A percentile compares a stretch with the other conserved stretches of the same genome.
These are phyloP conservation scores for Grammomys surdaster DNA, from an alignment of 2,113 vertebrate species.

Conservation along the genomic window DNA sequence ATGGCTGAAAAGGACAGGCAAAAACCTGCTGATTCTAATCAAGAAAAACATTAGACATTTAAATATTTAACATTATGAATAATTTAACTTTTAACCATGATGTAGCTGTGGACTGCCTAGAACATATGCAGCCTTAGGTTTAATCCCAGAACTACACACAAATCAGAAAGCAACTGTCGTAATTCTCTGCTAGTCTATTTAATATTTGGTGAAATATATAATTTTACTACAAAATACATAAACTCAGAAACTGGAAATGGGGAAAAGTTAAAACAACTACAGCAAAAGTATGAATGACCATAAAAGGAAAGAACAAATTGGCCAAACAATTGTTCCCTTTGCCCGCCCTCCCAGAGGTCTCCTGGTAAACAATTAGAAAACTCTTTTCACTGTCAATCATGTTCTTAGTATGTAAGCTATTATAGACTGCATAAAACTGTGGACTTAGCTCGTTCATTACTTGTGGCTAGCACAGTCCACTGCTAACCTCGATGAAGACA, in stretches of 20 bases:
- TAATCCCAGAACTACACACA: neutral
- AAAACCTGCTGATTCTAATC: neutral
- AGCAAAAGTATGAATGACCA: neutral
- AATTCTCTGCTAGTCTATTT: slow-evolving; percentile 22
- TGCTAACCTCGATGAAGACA: neutral
- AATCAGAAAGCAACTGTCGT: neutral
- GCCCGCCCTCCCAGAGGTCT: neutral
- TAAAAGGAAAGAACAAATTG: neutral
- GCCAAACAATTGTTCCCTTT: neutral
- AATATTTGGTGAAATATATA: slow-evolving; percentile 25
- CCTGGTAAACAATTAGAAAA: neutral
- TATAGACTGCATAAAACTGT: neutral
- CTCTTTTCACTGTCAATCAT: neutral
- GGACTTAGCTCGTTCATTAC: neutral
- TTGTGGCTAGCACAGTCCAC: neutral
- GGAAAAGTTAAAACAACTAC: neutral
- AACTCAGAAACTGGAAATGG: neutral
- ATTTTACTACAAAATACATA: slow-evolving; percentile 44
- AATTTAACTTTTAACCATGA: neutral
- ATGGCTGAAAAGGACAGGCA: neutral
- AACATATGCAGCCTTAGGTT: neutral
- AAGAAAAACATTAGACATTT: slow-evolving; percentile 2
- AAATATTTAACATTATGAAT: neutral
- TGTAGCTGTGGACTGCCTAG: neutral
- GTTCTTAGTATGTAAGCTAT: neutral